Percentiles rank a stretch among this genome's conserved stretches.
phyloP scores from a whole-genome alignment of 2,888 invertebrate genomes.

The Caenorhabditis macrosperma region DNA sequence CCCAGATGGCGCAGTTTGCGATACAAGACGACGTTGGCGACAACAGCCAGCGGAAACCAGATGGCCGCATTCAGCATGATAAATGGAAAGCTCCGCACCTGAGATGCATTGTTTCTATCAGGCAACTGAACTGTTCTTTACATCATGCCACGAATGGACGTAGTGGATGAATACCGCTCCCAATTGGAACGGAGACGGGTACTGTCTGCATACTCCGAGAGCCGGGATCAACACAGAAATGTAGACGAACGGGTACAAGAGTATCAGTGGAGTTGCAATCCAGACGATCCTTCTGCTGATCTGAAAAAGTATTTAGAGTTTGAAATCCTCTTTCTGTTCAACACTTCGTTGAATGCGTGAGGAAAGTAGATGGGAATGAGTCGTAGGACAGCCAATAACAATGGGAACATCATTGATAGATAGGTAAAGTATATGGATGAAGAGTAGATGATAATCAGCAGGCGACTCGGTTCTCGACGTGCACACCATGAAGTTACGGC shows the following conservation, averaged over 20 bases:
- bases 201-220: background rate
- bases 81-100: background rate
- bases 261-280: background rate
- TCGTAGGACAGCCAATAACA: background rate
- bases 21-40: background rate
- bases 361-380: background rate
- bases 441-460: background rate
- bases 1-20: background rate
- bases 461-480: background rate
- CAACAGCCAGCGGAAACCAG: background rate
- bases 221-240: background rate
- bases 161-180: background rate
- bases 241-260: background rate
- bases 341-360: background rate
- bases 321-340: too few relatives aligned
- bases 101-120: too few relatives aligned
- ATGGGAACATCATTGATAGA: background rate
- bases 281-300: background rate
- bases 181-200: background rate
- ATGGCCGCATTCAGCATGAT: background rate
- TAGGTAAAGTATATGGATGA: background rate
- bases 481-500: background rate
- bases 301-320: too few relatives aligned
- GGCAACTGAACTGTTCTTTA: background rate
- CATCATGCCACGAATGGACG: background rate